Base-by-base conservation (phyloP, 2,113 vertebrate genomes). In the Zapornia atra region DNA sequence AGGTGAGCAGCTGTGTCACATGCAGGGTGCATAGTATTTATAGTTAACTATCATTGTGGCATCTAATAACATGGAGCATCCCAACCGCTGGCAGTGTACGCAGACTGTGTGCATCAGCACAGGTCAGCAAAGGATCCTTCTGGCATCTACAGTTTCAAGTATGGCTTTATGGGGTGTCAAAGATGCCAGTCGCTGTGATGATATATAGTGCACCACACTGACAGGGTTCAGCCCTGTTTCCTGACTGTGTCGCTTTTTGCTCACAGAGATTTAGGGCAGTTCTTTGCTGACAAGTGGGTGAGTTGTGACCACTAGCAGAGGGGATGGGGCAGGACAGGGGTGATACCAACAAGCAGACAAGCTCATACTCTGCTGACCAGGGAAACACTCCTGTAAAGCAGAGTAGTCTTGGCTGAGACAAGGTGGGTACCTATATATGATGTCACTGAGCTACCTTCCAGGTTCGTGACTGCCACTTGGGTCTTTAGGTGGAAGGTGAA, bases 1-100 rank as follows among this genome's bases (percentile, higher is more conserved):
- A 69, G 86, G 76, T 82, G 53, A 78, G 53, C 59, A 69, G 86
- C 31, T 53, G 28, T 46, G 17, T 94, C 90, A 86, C 72, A 17
- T 61, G 61, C 33, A 57, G 50, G 6, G 63, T 42, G 25, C 7
- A 2, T 60, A 38, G 38, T 84, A 42, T 93, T 86, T 88, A 60
- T 21, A 60, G 26, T 33, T 75, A 42, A 46, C 29, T 68, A 31
- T 9, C 33, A 3, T 18, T 76, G 80, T 79, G 29, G 28, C 48
- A 72, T 61, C 72, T 66, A 60, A 15, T 46, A 81, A 81, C 24
- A 90, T 1, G 40, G 44, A 60, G 3, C 28, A 33, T 57, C 69
- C 59, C 51, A 82, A 50, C 64, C 53, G 31, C 53, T 77, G 59
- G 44, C 61, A 64, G 21, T 34, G 53, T 57, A 4, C 10, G 38